A percentile compares a stretch with the other conserved stretches of the same genome.
Evolutionary conservation across 1,140 invertebrate species (phyloP).

Genomic region (Hyles euphorbiae): DNA sequence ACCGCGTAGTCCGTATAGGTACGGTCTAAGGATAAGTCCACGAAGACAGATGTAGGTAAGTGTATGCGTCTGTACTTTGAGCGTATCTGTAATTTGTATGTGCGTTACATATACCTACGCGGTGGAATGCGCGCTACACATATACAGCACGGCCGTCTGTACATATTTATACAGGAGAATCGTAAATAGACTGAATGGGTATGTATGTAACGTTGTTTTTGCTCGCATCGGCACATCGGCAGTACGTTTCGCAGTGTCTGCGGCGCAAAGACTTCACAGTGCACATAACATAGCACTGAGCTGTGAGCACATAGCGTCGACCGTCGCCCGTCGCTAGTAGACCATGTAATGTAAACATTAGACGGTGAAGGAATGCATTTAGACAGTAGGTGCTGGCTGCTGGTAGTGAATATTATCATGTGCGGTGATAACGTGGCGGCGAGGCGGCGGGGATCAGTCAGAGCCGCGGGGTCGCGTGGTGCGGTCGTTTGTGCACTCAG

Average conservation of each 20-base stretch:
- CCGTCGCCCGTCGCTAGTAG: slow-evolving; percentile 26
- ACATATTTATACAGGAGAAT: slow-evolving; percentile 54
- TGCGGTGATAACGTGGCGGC: slow-evolving; percentile 68
- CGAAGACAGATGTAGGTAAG: no score
- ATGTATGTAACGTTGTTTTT: slow-evolving; percentile 56
- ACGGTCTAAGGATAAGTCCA: no score
- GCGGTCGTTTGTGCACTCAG: slow-evolving; percentile 58
- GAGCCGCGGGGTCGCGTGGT: slow-evolving; percentile 66
- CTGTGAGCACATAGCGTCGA: no score
- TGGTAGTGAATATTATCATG: slow-evolving; percentile 71
- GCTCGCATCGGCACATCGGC: slow-evolving; percentile 50
- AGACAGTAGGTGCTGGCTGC: slow-evolving; percentile 67
- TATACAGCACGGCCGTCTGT: slow-evolving; percentile 28
- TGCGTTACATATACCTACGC: slow-evolving; percentile 55
- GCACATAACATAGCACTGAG: slow-evolving; percentile 25
- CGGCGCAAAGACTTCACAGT: slow-evolving; percentile 31
- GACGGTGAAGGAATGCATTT: slow-evolving; percentile 68
- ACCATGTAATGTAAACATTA: slow-evolving; percentile 71
- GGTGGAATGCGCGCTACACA: slow-evolving; percentile 61
- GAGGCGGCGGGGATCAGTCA: slow-evolving; percentile 63
- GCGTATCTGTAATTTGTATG: slow-evolving; percentile 52
- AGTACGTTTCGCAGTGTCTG: slow-evolving; percentile 49
- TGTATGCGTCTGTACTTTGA: no score
- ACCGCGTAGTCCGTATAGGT: no score
- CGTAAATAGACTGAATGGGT: slow-evolving; percentile 74